These are phyloP conservation scores for Coendou prehensilis DNA, from an alignment of 2,797 vertebrate genomes.

Conservation along the genomic window DNA sequence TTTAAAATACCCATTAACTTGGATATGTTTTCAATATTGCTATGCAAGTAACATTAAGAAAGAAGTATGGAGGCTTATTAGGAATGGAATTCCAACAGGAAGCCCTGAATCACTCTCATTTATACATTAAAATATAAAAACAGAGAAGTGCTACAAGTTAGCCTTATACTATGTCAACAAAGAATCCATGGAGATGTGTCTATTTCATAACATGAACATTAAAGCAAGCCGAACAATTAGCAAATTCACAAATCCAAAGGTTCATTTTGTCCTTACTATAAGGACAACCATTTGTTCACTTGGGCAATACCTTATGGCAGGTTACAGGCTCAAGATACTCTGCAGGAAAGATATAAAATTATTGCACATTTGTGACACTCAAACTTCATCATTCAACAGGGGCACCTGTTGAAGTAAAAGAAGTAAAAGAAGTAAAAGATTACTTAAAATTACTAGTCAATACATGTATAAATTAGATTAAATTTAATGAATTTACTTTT, in stretches of 20 bases:
- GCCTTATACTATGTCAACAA: not conserved
- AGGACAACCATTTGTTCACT: not conserved
- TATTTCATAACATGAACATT: not conserved
- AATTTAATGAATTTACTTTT: not conserved
- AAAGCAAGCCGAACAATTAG: conserved; percentile 7
- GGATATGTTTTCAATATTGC: not conserved
- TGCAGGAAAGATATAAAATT: not conserved
- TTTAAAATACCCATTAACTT: conserved; percentile 34
- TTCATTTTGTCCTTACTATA: conserved; percentile 25
- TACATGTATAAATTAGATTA: not conserved
- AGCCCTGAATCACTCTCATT: not conserved
- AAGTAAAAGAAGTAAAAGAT: conserved; percentile 60
- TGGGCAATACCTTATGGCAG: not conserved
- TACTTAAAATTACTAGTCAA: conserved; percentile 19
- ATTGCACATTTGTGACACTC: not conserved
- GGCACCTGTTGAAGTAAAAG: no score
- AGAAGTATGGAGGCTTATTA: not conserved
- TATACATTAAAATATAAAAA: not conserved
- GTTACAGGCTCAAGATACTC: not conserved
- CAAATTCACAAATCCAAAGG: conserved; percentile 33
- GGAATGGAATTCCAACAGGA: not conserved
- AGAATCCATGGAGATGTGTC: not conserved
- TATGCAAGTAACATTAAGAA: not conserved
- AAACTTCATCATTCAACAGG: not conserved
- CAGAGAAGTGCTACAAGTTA: not conserved